phyloP scores from a whole-genome alignment of 2,888 invertebrate genomes.

The Synanthedon vespiformis region DNA sequence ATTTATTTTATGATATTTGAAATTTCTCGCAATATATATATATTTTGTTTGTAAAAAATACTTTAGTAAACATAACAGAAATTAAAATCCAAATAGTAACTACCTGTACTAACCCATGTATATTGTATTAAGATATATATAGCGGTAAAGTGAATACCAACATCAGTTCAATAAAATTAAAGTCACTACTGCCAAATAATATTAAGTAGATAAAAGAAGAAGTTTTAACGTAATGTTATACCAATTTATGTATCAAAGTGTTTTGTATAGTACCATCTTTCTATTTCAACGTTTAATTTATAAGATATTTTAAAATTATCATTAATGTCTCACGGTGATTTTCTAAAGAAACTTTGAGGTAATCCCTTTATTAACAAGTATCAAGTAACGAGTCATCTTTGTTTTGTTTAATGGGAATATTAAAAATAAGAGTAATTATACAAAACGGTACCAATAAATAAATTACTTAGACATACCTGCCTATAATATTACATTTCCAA shows the following conservation, averaged over 20 bases:
- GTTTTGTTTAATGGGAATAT: not conserved
- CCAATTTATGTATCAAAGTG: slow-evolving; percentile 21
- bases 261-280: slow-evolving; percentile 10
- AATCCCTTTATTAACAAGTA: not conserved
- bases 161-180: slow-evolving; percentile 40
- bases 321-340: not conserved
- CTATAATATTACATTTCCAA: slow-evolving; percentile 30
- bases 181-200: slow-evolving; percentile 63
- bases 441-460: slow-evolving; percentile 38
- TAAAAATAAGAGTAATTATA: slow-evolving; percentile 7
- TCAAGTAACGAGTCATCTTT: not conserved
- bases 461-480: slow-evolving; percentile 13
- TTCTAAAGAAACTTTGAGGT: not conserved
- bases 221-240: slow-evolving; percentile 53
- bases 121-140: slow-evolving; percentile 27
- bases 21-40: too few relatives aligned
- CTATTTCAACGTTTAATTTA: not conserved
- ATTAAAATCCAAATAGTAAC: not conserved
- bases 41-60: too few relatives aligned
- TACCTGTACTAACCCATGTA: too few relatives aligned
- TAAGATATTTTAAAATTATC: not conserved
- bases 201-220: slow-evolving; percentile 50
- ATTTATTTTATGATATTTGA: too few relatives aligned
- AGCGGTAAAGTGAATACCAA: slow-evolving; percentile 44
- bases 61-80: slow-evolving; percentile 4